A percentile compares a stretch with the other conserved stretches of the same genome.
Evolutionary conservation across 2,888 invertebrate species (phyloP).

Genomic region (Bursaphelenchus okinawaensis): DNA sequence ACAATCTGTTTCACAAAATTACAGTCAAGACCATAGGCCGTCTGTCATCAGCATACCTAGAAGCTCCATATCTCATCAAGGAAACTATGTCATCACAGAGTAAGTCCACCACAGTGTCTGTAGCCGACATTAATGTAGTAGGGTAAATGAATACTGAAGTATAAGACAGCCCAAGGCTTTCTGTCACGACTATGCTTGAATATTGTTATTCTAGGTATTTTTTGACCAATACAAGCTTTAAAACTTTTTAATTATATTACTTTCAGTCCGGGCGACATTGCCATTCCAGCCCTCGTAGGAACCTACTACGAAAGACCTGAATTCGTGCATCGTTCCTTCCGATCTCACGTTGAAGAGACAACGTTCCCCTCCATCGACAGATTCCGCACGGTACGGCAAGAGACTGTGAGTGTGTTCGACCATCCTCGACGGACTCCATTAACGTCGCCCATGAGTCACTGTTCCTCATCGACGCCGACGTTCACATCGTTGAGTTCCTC

Average conservation of each 20-base stretch:
- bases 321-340: conserved; percentile 2
- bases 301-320: conserved; percentile 10
- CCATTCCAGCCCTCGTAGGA: conserved; percentile 1
- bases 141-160: no score
- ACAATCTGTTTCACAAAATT: neutral
- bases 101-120: no score
- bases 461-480: neutral
- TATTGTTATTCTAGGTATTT: no score
- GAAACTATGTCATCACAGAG: neutral
- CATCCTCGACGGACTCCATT: neutral
- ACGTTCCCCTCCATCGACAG: conserved; percentile 13
- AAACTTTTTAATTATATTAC: no score
- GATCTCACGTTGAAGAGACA: conserved; percentile 7
- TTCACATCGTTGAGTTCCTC: neutral
- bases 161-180: no score
- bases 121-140: no score
- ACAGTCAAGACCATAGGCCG: neutral
- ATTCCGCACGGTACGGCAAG: conserved; percentile 4
- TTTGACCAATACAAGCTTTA: no score
- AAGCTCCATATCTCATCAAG: neutral
- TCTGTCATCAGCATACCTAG: neutral
- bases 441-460: neutral
- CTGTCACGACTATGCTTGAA: no score
- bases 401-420: conserved; percentile 4
- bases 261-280: neutral